These are phyloP conservation scores for Volucella bombylans DNA, from an alignment of 2,888 invertebrate species.

Conservation along the genomic window DNA sequence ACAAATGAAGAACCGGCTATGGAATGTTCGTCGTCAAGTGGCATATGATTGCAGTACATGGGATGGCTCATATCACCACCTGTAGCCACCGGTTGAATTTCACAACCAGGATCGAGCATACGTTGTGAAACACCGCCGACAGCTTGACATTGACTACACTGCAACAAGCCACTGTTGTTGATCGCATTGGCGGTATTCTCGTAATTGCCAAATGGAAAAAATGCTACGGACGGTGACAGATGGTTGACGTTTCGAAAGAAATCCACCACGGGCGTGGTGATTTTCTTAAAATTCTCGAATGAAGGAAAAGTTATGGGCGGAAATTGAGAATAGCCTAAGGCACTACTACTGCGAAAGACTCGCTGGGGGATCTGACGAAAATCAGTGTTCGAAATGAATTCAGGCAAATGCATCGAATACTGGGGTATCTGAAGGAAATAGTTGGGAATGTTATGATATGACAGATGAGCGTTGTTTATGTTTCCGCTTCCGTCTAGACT, in stretches of 20 bases:
- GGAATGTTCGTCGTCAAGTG: conserved; percentile 45
- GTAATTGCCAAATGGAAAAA: conserved; percentile 57
- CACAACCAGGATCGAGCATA: conserved; percentile 68
- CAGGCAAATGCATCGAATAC: conserved; percentile 77
- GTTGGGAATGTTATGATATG: conserved; percentile 76
- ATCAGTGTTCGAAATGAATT: conserved; percentile 80
- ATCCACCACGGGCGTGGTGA: conserved; percentile 81
- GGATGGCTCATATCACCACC: conserved; percentile 47
- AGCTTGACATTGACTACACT: conserved; percentile 51
- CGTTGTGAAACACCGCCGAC: conserved; percentile 25
- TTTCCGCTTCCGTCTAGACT: conserved; percentile 67
- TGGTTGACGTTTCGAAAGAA: conserved; percentile 79
- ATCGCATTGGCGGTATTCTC: conserved; percentile 31
- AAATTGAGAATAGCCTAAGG: conserved; percentile 73
- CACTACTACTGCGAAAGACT: conserved; percentile 78
- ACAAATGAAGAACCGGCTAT: conserved; percentile 28
- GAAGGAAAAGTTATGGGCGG: conserved; percentile 75
- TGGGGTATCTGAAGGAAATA: conserved; percentile 74
- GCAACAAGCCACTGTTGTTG: conserved; percentile 40
- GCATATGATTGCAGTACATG: conserved; percentile 39
- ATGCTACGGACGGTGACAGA: conserved; percentile 71
- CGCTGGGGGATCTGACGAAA: conserved; percentile 79
- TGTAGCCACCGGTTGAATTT: conserved; percentile 49
- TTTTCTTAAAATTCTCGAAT: conserved; percentile 80
- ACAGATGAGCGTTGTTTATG: conserved; percentile 52